Percentiles rank a stretch among this genome's conserved stretches.
phyloP scores from a whole-genome alignment of 2,797 vertebrate genomes.

The Leptodactylus fallax region DNA sequence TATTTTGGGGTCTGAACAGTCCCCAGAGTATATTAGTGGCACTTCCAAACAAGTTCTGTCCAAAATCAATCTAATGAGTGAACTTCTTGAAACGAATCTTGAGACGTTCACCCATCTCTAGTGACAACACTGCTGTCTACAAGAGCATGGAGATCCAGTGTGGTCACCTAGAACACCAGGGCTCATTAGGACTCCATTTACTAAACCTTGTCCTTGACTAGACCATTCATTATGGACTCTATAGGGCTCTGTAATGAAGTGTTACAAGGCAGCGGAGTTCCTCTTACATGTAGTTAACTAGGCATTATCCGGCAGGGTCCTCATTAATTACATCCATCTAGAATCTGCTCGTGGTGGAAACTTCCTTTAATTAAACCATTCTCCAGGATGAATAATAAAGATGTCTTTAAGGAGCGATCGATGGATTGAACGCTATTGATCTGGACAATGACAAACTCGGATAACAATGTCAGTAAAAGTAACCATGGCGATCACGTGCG shows the following conservation, averaged over 20 bases:
- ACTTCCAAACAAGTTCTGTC: no score
- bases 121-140: background rate
- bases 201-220: background rate
- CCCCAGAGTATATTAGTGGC: no score
- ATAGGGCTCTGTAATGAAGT: background rate
- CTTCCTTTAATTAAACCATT: slow-evolving; percentile 25
- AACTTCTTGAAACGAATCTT: no score
- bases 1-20: no score
- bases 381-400: background rate
- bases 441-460: background rate
- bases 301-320: background rate
- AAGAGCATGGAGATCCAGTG: background rate
- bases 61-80: no score
- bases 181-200: background rate
- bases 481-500: background rate
- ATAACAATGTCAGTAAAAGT: background rate
- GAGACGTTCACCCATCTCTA: no score
- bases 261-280: background rate
- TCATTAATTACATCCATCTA: background rate
- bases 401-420: background rate
- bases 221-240: background rate
- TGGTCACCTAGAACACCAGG: background rate
- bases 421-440: slow-evolving; percentile 27
- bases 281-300: background rate
- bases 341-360: background rate